Evolutionary conservation across 2,888 invertebrate genomes (phyloP), one percentile per base, ranked within the genome.

Genomic region (Geophilus truncorum): DNA sequence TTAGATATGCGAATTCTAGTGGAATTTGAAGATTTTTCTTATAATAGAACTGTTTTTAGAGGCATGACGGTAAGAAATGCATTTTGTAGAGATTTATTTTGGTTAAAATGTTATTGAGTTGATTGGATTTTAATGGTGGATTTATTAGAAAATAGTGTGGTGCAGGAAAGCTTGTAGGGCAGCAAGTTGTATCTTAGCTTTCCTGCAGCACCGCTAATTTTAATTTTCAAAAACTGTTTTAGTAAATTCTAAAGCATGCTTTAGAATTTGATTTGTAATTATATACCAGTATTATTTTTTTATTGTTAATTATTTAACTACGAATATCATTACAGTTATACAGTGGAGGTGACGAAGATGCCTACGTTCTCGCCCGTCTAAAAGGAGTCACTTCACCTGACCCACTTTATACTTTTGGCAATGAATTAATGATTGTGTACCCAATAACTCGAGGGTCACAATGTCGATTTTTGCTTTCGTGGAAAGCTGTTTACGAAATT

Each of bases 301-400:
- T n/a, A n/a, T n/a, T n/a, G n/a, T n/a, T n/a, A n/a, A n/a, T n/a
- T n/a, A n/a, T n/a, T n/a, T n/a, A n/a, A n/a, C n/a, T n/a, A n/a
- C n/a, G n/a, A n/a, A n/a, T n/a, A n/a, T n/a, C n/a, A n/a, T n/a
- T n/a, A n/a, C 84, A 91, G 90, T 87, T 95, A 81, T 93, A 91
- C 85, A 94, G 96, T 86, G 96, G 96, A 0, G 91, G 90, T 83
- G 91, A 93, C 84, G 89, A 89, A 4, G 89, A 90, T 10, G 92
- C 92, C 0, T 88, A 91, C 0, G 76, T 88, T 62, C 84, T 94
- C 78, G 86, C 89, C 51, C 86, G 88, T 80, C 85, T 88, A 18
- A 93, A 93, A 86, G 92, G 92, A 0, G 78, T 84, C 0, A 82
- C 84, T 0, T 21, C 86, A 10, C 91, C 91, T 0, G 76, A 75